Evolutionary conservation across 2,888 invertebrate genomes (phyloP), one percentile per base, ranked within the genome.

Genomic region (Lapara coniferarum): DNA sequence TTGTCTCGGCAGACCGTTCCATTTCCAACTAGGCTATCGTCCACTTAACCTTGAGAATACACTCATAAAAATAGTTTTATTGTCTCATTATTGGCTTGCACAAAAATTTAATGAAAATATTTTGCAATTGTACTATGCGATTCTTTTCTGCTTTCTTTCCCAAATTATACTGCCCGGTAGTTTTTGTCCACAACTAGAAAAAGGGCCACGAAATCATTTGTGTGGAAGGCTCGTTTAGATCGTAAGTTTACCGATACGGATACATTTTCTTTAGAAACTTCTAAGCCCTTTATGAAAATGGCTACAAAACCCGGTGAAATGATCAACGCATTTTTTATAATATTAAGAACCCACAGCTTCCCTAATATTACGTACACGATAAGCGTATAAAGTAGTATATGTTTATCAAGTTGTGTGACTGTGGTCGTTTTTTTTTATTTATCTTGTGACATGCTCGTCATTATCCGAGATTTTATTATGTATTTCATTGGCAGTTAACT

Each of bases 1-100:
- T n/a, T n/a, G n/a, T n/a, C n/a, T n/a, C n/a, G n/a, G n/a, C n/a
- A n/a, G n/a, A n/a, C n/a, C n/a, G n/a, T n/a, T n/a, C n/a, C n/a
- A n/a, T n/a, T n/a, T n/a, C n/a, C n/a, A n/a, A n/a, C n/a, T n/a
- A n/a, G n/a, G n/a, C n/a, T n/a, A n/a, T n/a, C n/a, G n/a, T n/a
- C n/a, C n/a, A n/a, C n/a, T n/a, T n/a, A 72, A 68, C 69, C 66
- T 66, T 25, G 44, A 68, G 69, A 68, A 52, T 44, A 44, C 16
- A 37, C 46, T 30, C 12, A 44, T 16, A 30, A n/a, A 37, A 10
- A 37, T 55, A 37, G 53, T 25, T 37, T 37, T 37, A 37, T 37
- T 37, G 37, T 37, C 8, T 37, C 7, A 25, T 51, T 66, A 25
- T 66, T 51, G 5, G 14, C 8, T 13, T 56, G 25, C 56, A 12